Percentiles rank a stretch among this genome's conserved stretches.
Conservation (phyloP, 2,113 vertebrate genomes). For the Petrocephalus zakoni region DNA sequence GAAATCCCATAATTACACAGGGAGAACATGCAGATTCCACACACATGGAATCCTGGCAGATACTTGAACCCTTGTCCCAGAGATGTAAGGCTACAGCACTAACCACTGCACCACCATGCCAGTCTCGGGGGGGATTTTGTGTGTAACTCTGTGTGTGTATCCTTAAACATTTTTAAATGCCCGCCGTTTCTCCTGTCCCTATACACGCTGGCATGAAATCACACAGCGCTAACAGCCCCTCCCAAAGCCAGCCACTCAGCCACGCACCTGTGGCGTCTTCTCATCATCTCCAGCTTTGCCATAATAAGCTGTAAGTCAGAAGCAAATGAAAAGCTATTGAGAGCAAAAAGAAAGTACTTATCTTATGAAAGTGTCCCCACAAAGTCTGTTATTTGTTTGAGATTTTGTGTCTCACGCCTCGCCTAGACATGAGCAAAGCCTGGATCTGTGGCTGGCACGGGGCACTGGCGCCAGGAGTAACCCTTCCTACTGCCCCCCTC, state of each 20-base stretch:
- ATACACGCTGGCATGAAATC: slow-evolving; percentile 13
- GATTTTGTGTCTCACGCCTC: neutral
- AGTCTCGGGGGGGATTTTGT: neutral
- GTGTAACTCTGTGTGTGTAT: neutral
- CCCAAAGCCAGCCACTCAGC: neutral
- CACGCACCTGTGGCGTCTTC: neutral
- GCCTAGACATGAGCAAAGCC: no score
- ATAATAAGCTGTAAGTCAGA: neutral
- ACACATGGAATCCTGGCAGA: no score
- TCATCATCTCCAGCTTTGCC: neutral
- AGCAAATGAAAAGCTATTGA: neutral
- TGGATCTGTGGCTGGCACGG: neutral
- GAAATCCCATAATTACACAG: no score
- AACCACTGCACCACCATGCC: no score
- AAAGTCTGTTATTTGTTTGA: neutral
- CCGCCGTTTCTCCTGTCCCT: slow-evolving; percentile 31
- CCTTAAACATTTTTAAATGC: neutral
- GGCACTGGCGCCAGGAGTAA: neutral
- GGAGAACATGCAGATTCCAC: no score
- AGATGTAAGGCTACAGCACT: no score
- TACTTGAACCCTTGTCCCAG: no score
- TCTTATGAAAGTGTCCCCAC: neutral
- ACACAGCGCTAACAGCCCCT: neutral
- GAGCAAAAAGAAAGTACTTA: neutral
- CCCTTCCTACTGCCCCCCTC: neutral